These are phyloP conservation scores for Myotis daubentonii DNA, from an alignment of 2,797 vertebrate species.

Conservation along the genomic window DNA sequence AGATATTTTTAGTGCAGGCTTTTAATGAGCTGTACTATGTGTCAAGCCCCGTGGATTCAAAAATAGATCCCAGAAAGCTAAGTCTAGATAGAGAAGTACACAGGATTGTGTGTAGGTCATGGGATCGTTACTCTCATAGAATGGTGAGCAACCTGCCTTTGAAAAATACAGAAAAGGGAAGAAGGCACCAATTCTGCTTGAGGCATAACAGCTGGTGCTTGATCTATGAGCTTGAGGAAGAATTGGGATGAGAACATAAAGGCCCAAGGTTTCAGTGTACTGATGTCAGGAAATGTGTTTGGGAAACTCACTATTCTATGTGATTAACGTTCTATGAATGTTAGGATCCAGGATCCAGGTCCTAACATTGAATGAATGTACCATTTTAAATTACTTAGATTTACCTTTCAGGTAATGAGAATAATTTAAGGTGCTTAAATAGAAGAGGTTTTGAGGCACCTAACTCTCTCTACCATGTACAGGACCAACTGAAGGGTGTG, in stretches of 20 bases:
- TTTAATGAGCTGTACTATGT: background rate
- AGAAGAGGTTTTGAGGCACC: background rate
- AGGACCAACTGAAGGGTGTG: background rate
- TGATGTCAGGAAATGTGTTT: background rate
- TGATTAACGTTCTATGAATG: background rate
- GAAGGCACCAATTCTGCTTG: background rate
- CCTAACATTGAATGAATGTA: background rate
- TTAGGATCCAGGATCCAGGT: background rate
- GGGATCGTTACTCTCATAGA: background rate
- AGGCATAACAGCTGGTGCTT: background rate
- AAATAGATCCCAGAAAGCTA: background rate
- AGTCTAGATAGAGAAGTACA: background rate
- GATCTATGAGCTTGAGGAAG: background rate
- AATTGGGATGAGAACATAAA: background rate
- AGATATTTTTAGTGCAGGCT: background rate
- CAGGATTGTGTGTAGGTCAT: background rate
- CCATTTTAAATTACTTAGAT: background rate
- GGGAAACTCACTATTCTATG: background rate
- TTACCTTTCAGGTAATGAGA: background rate
- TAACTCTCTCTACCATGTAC: accelerated
- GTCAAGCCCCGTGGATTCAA: background rate
- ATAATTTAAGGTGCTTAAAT: background rate
- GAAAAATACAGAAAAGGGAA: background rate
- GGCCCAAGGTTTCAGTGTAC: background rate
- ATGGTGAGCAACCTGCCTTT: background rate